phyloP scores from a whole-genome alignment of 2,888 invertebrate genomes.

The Leucoptera coffeella region DNA sequence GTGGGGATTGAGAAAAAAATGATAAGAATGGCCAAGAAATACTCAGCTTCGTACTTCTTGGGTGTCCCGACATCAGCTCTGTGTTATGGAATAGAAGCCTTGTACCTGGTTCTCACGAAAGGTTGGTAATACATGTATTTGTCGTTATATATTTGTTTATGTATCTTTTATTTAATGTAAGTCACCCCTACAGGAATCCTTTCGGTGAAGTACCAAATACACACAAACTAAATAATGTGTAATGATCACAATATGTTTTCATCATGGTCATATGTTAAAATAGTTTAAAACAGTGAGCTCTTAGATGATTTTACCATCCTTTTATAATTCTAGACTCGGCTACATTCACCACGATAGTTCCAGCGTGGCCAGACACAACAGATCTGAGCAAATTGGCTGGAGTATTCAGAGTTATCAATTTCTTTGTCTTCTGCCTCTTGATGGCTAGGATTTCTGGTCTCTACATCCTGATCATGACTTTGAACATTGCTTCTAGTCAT shows the following conservation, averaged over 20 bases:
- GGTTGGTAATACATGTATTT: no score
- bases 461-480: constrained; percentile 12
- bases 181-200: no score
- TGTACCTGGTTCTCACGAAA: constrained; percentile 7
- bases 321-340: neutral
- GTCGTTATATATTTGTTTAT: no score
- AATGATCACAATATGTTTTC: no score
- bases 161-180: no score
- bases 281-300: no score
- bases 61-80: constrained; percentile 7
- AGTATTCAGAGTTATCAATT: constrained; percentile 10
- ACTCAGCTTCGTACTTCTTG: constrained; percentile 9
- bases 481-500: constrained; percentile 13
- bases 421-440: constrained; percentile 16
- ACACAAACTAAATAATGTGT: no score
- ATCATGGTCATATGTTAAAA: no score
- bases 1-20: constrained; percentile 14
- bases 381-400: constrained; percentile 11
- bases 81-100: constrained; percentile 11
- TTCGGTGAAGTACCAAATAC: no score
- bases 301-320: no score
- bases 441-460: constrained; percentile 10
- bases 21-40: constrained; percentile 13
- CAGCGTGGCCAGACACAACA: constrained; percentile 16
- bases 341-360: constrained; percentile 14